These are phyloP conservation scores for Tamandua tetradactyla DNA, from an alignment of 2,797 vertebrate genomes.

Conservation along the genomic window DNA sequence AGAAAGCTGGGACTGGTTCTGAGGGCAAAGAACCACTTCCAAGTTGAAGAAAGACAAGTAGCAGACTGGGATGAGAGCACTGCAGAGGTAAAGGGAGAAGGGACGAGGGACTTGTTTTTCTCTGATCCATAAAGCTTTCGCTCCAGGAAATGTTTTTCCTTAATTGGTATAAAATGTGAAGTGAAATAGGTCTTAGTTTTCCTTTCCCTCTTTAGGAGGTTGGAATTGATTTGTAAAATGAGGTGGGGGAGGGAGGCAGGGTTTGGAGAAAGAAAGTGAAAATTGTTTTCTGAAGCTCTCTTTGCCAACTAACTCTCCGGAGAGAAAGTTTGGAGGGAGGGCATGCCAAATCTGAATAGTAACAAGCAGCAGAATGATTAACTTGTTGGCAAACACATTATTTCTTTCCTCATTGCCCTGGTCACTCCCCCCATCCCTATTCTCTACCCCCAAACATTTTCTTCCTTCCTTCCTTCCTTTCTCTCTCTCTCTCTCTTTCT, in stretches of 20 bases:
- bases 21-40: not conserved
- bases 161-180: slow-evolving; percentile 58
- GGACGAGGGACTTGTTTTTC: not conserved
- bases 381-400: not conserved
- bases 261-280: slow-evolving; percentile 66
- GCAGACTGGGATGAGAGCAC: not conserved
- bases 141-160: slow-evolving; percentile 62
- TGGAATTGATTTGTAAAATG: slow-evolving; percentile 44
- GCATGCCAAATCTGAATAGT: not conserved
- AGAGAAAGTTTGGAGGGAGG: not conserved
- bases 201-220: slow-evolving; percentile 63
- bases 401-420: not conserved
- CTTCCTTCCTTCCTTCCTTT: not conserved
- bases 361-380: not conserved
- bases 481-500: no score
- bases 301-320: slow-evolving; percentile 34
- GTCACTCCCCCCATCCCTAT: not conserved
- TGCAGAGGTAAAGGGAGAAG: not conserved
- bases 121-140: slow-evolving; percentile 14
- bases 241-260: slow-evolving; percentile 24
- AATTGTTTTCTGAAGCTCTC: slow-evolving; percentile 59
- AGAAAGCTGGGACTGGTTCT: not conserved
- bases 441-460: not conserved
- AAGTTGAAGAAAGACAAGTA: not conserved
- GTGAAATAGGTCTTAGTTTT: slow-evolving; percentile 32